Evolutionary conservation across 2,888 invertebrate genomes (phyloP), one percentile per base, ranked within the genome.

Genomic region (Rhogogaster chlorosoma): DNA sequence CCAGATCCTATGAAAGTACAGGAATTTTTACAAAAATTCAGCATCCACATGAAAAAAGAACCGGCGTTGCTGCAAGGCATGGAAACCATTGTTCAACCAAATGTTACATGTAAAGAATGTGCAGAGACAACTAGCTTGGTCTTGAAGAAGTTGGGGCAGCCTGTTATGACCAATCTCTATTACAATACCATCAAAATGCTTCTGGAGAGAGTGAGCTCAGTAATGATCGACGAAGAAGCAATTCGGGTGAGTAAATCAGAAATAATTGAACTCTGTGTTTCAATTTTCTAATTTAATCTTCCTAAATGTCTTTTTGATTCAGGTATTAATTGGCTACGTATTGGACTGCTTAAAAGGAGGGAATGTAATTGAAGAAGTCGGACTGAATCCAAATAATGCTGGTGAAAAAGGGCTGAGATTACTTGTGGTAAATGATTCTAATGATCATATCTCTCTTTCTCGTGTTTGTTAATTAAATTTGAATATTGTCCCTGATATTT

Each of bases 161-260:
- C 98, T 0, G 97, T 98, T 3, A 98, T 98, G 97, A 98, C 98
- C 2, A 99, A 99, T 94, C 94, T 98, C 53, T 98, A 99, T 93
- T 99, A 99, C 94, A 98, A 98, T 93, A 98, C 98, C 0, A 97
- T 99, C 64, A 99, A 99, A 94, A 98, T 98, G 96, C 94, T 99
- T 75, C 94, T 99, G 85, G 99, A 99, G 93, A 95, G 99, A 85
- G 97, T 99, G 18, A 99, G 99, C 87, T 99, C 98, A 0, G 98
- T 99, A 6, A 98, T 99, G 97, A 97, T 99, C 15, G 99, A 99
- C 93, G 97, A 97, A 90, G 97, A 97, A 87, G 97, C 99, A 0
- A 95, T 99, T 89, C 95, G 96, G 87, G 96, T 97, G 91, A 88
- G 87, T 83, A 57, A 78, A 70, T 61, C 53, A 7, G 18, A 10